Evolutionary conservation across 2,797 vertebrate genomes (phyloP), one percentile per base, ranked within the genome.

Genomic region (Sebastes diploproa): DNA sequence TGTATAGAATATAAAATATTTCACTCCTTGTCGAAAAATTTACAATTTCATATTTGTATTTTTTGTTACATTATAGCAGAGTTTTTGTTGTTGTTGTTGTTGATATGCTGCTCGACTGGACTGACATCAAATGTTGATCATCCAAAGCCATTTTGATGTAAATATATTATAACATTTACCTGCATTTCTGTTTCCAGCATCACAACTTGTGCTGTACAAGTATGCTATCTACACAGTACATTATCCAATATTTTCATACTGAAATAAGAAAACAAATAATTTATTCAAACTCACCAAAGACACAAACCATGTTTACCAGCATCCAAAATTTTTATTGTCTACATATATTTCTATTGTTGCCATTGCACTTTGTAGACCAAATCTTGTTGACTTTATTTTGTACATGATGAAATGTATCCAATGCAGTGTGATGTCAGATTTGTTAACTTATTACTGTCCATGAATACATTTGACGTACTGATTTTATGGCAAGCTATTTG

Each of bases 241-340:
- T 74, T 42, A 72, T 10, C 6, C 34, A 78, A 61, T 84, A 77
- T 84, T 77, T 82, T 80, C 56, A 88, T 83, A 78, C 52, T 70
- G 13, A 74, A 63, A 32, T 29, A 58, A 66, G 18, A 36, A 65
- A 70, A 67, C 60, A 2, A 20, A 73, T 32, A 1, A 77, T 86
- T 55, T 70, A 27, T 86, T 88, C 29, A 59, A 78, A 66, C 18
- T 87, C 92, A 90, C 93, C 92, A 94, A 94, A 94, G 91, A 94
- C 75, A 87, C 8, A 38, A 84, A 83, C 50, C 77, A 64, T 80
- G 67, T 91, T 88, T 89, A 90, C 89, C 78, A 78, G 81, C 76
- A 74, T 80, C 55, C 22, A 72, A 25, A 46, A 46, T 60, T 71
- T 82, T 56, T 86, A 77, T 63, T 69, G 36, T 84, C 22, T 72